Conservation (phyloP, 2,113 vertebrate genomes). For the Coptodon bakossiorum region DNA sequence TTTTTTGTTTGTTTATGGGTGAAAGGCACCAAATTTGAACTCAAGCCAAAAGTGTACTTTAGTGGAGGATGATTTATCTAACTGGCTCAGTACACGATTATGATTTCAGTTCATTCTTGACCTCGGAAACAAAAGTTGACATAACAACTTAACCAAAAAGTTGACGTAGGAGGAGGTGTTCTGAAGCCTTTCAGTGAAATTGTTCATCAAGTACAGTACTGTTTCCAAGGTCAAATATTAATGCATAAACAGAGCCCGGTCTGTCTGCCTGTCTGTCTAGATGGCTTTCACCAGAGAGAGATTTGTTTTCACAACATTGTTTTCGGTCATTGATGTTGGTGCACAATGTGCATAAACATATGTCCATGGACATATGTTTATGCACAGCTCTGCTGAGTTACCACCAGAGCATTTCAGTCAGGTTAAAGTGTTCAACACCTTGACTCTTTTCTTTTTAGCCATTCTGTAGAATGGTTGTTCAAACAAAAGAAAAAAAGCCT, state of each 20-base stretch:
- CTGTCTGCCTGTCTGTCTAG: background rate
- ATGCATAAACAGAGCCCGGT: background rate
- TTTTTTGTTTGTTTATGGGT: background rate
- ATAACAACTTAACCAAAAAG: background rate
- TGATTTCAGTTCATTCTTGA: background rate
- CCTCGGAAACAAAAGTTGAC: background rate
- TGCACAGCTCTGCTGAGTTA: background rate
- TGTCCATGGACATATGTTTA: background rate
- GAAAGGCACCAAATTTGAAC: background rate
- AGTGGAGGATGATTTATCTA: constrained; percentile 4
- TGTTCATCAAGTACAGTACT: background rate
- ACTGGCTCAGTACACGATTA: background rate
- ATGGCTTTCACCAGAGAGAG: background rate
- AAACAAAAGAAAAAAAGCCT: background rate
- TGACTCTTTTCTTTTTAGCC: background rate
- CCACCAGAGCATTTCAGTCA: background rate
- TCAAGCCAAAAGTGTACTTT: constrained; percentile 29
- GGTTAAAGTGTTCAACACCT: background rate
- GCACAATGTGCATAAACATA: too few species aligned
- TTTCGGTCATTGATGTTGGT: rapidly evolving
- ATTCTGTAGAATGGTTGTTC: background rate
- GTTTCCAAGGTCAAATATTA: background rate
- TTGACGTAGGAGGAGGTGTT: background rate
- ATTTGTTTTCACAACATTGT: background rate
- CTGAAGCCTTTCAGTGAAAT: background rate